Evolutionary conservation across 2,113 vertebrate genomes (phyloP), one percentile per base, ranked within the genome.

Genomic region (Malaclemys terrapin): DNA sequence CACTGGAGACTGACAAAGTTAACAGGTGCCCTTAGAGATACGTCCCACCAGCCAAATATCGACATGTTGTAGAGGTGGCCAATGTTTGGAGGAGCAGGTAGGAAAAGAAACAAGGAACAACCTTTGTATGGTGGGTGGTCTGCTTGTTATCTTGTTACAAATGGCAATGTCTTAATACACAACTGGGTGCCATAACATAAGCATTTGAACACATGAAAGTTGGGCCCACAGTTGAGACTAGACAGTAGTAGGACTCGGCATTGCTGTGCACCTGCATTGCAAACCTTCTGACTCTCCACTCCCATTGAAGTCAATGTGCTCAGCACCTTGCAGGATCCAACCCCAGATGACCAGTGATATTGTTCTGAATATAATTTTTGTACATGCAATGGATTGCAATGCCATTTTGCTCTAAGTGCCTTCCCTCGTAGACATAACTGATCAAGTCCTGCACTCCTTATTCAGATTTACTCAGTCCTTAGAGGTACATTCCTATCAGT

Each of bases 81-180:
- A 84, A 80, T 42, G 53, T 47, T 45, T 45, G 87, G 88, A 91
- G 93, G 89, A 95, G 92, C 97, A 97, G 97, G 97, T 98, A 97
- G 96, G 89, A 89, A 87, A 50, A 92, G 81, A 82, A 86, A 72
- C 65, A 35, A 76, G 35, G 62, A 82, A 89, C 52, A 79, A 69
- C 54, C 87, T 93, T 87, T 94, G 93, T 82, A 1, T 93, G 91
- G 93, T 99, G 98, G 97, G 99, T 99, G 99, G 99, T 98, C 99
- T 96, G 88, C 87, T 97, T 96, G 98, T 94, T 97, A 98, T 97
- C 98, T 98, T 96, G 95, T 94, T 97, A 91, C 98, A 98, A 98
- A 98, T 98, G 97, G 95, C 93, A 84, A 54, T 89, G n/a, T 78
- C 89, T 62, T 80, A 83, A 83, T 52, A 85, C 84, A 76, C 35